These are phyloP conservation scores for Gavialis gangeticus DNA, from an alignment of 2,113 vertebrate species.

Conservation along the genomic window DNA sequence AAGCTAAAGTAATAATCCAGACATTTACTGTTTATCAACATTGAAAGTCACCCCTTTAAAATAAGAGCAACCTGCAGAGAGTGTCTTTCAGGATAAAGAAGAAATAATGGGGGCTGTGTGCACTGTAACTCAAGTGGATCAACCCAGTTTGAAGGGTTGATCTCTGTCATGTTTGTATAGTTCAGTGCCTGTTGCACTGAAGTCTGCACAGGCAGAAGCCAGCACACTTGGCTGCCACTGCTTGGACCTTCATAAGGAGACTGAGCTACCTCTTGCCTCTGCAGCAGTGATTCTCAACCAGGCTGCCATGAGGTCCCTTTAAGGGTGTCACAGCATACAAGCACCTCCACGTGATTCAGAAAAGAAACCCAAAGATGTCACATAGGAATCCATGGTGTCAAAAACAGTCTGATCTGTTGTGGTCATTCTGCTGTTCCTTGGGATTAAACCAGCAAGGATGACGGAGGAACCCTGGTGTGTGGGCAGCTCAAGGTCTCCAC, in stretches of 20 bases:
- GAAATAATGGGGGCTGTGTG: neutral
- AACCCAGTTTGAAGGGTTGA: neutral
- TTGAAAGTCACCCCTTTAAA: neutral
- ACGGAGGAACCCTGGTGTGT: too few species aligned
- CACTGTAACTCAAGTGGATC: neutral
- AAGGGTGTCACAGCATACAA: too few species aligned
- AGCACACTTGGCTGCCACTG: neutral
- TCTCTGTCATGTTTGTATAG: rapidly evolving
- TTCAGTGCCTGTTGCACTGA: neutral
- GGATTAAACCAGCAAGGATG: too few species aligned
- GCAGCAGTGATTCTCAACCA: too few species aligned
- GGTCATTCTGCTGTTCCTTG: too few species aligned
- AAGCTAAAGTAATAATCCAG: neutral
- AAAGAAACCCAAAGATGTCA: too few species aligned
- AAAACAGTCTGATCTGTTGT: too few species aligned
- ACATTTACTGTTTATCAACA: neutral
- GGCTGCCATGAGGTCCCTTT: too few species aligned
- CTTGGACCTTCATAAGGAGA: neutral
- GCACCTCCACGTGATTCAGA: too few species aligned
- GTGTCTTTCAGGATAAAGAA: neutral
- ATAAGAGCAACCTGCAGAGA: neutral
- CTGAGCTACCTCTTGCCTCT: neutral
- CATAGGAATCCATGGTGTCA: too few species aligned
- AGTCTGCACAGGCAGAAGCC: neutral
- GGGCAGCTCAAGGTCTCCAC: too few species aligned